Evolutionary conservation across 2,888 invertebrate genomes (phyloP).

Genomic region (Chromoteleia sp.): DNA sequence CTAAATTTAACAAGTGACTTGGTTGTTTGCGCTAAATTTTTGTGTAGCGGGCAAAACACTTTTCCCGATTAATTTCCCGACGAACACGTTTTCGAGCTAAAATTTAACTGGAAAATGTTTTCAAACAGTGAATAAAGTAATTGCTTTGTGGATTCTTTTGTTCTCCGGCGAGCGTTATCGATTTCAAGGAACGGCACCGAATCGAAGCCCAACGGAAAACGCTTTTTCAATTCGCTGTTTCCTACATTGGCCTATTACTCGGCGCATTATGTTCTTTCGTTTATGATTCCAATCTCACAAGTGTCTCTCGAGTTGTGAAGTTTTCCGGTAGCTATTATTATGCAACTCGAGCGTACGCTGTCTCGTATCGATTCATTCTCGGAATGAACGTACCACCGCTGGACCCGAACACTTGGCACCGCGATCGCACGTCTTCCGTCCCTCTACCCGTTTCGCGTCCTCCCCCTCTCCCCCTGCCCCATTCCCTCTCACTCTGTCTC

Average conservation of each 20-base stretch:
- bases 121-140: not conserved
- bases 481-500: too few relatives aligned
- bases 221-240: conserved; percentile 29
- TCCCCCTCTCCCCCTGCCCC: too few relatives aligned
- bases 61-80: too few relatives aligned
- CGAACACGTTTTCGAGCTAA: too few relatives aligned
- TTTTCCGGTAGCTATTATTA: conserved; percentile 65
- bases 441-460: conserved; percentile 7
- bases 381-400: conserved; percentile 41
- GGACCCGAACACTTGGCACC: conserved; percentile 57
- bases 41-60: too few relatives aligned
- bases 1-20: too few relatives aligned
- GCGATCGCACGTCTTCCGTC: conserved; percentile 22
- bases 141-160: not conserved
- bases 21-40: too few relatives aligned
- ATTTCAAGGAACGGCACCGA: not conserved
- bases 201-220: conserved; percentile 14
- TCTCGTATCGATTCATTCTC: conserved; percentile 65
- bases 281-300: conserved; percentile 61
- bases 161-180: conserved; percentile 2
- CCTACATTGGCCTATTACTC: conserved; percentile 49
- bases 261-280: conserved; percentile 53
- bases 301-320: conserved; percentile 62
- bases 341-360: conserved; percentile 56
- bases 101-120: too few relatives aligned